Percentiles rank a stretch among this genome's conserved stretches.
These are phyloP conservation scores for Otolemur crassicaudatus DNA, from an alignment of 2,797 vertebrate genomes.

Conservation along the genomic window DNA sequence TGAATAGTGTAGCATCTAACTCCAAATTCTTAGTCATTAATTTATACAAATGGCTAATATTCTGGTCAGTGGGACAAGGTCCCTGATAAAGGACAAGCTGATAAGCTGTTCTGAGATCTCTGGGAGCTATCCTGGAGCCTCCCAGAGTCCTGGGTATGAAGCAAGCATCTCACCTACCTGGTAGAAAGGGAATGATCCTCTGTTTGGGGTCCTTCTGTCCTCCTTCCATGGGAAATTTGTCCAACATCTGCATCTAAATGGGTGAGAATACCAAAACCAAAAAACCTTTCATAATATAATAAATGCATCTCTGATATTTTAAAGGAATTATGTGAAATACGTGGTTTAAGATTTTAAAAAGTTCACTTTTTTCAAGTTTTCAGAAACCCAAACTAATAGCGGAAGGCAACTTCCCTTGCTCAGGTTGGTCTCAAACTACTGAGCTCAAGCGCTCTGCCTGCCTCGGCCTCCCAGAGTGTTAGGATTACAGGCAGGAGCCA, in stretches of 20 bases:
- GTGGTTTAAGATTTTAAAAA: not conserved
- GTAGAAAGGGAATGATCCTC: constrained; percentile 98
- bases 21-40: not conserved
- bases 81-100: not conserved
- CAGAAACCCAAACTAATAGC: not conserved
- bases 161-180: constrained; percentile 89
- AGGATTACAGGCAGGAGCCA: too few relatives aligned
- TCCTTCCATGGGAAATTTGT: constrained; percentile 99
- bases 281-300: not conserved
- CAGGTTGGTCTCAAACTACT: too few relatives aligned
- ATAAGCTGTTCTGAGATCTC: not conserved
- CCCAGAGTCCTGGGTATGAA: not conserved
- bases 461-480: too few relatives aligned
- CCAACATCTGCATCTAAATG: constrained; percentile 98
- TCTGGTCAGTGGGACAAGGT: not conserved
- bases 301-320: not conserved
- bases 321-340: not conserved
- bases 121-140: not conserved
- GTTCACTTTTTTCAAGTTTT: not conserved
- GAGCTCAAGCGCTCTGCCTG: too few relatives aligned
- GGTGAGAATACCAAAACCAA: not conserved
- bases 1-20: not conserved
- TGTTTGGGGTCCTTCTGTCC: constrained; percentile 99
- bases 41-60: not conserved
- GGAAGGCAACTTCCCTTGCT: not conserved